phyloP scores from a whole-genome alignment of 2,797 vertebrate genomes.

The Ambastaia sidthimunki region DNA sequence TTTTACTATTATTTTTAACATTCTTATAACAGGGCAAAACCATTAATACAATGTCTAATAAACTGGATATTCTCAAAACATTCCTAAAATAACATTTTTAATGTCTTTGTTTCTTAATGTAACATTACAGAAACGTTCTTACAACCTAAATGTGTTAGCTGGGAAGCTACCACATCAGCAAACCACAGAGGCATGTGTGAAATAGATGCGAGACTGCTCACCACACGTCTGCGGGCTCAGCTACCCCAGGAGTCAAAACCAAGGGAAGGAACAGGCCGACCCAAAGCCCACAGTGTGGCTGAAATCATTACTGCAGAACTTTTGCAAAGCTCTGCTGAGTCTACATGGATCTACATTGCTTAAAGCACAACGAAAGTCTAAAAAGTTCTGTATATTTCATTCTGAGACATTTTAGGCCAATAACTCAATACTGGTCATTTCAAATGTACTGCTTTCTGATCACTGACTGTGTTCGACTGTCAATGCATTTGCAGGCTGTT shows the following conservation, averaged over 20 bases:
- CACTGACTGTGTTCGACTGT: conserved; percentile 31
- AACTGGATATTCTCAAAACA: no score
- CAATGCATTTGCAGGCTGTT: conserved; percentile 10
- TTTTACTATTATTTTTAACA: no score
- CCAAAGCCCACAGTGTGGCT: background rate
- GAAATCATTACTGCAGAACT: conserved; percentile 16
- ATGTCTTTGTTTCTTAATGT: background rate
- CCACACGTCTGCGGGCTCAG: background rate
- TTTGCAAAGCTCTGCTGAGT: background rate
- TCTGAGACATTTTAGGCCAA: background rate
- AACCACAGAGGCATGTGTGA: conserved; percentile 26
- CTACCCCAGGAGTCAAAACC: background rate
- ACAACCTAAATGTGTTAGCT: no score
- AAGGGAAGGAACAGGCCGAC: conserved; percentile 17
- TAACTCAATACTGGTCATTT: conserved; percentile 39
- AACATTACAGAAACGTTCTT: no score
- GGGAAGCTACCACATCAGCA: conserved; percentile 15
- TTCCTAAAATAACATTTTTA: no score
- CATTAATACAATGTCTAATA: no score
- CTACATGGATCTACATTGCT: background rate
- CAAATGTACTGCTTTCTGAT: conserved; percentile 45
- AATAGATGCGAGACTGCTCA: conserved; percentile 26
- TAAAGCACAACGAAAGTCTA: background rate
- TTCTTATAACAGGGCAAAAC: no score
- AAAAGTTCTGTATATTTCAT: background rate